Conservation (phyloP, 2,888 invertebrate species). For the Pharmacophagus antenor region DNA sequence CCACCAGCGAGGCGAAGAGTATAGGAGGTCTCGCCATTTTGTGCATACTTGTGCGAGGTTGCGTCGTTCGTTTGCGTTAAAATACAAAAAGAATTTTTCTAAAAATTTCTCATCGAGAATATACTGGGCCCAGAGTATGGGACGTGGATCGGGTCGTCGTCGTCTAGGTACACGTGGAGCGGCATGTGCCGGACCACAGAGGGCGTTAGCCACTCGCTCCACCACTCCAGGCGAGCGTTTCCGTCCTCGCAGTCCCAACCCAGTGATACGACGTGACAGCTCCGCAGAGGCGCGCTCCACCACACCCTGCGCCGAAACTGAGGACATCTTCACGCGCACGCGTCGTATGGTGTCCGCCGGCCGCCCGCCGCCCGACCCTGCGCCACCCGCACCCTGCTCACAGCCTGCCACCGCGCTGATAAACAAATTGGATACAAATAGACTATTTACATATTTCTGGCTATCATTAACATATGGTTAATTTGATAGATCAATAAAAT, state of each 20-base stretch:
- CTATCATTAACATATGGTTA: too few relatives aligned
- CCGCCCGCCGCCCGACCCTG: conserved; percentile 54
- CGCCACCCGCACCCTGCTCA: conserved; percentile 64
- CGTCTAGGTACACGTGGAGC: conserved; percentile 61
- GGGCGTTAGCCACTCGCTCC: conserved; percentile 92
- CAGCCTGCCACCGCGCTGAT: conserved; percentile 75
- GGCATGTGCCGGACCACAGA: conserved; percentile 85
- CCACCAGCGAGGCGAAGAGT: conserved; percentile 94
- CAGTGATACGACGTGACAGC: conserved; percentile 93
- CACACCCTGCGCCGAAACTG: conserved; percentile 93
- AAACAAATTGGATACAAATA: too few relatives aligned
- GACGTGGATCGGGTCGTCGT: conserved; percentile 77
- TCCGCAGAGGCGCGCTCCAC: conserved; percentile 95
- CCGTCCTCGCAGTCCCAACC: conserved; percentile 86
- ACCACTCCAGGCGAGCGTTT: conserved; percentile 85
- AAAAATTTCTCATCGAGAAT: conserved; percentile 93
- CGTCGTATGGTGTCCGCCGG: conserved; percentile 71
- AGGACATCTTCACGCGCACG: conserved; percentile 85
- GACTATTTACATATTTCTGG: too few relatives aligned
- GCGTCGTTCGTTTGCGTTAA: conserved; percentile 88
- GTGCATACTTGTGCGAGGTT: conserved; percentile 91
- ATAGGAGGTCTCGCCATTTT: conserved; percentile 93
- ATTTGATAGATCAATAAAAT: too few relatives aligned
- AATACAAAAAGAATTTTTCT: conserved; percentile 90
- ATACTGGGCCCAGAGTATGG: conserved; percentile 86